Evolutionary conservation across 2,113 vertebrate species (phyloP), one percentile per base, ranked within the genome.

Genomic region (Tauraco erythrolophus): DNA sequence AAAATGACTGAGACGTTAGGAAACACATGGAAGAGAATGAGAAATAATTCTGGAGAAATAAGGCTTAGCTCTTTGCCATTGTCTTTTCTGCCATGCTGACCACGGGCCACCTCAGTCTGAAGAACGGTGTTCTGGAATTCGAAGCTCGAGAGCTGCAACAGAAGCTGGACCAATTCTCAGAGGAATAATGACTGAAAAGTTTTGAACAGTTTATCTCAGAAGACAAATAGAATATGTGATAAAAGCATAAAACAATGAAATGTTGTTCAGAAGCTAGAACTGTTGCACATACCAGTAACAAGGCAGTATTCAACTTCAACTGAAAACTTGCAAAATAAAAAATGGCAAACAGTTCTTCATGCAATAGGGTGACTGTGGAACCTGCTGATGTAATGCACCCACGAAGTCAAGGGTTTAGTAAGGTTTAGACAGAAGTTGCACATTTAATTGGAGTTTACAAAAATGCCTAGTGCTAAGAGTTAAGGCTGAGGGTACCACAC

Each of bases 311-410:
- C 31, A 79, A 33, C 12, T 58, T 50, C 33, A 81, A 60, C 4
- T 4, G 57, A 48, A 81, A 70, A 57, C 12, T 6, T 23, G 18
- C 33, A 57, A 48, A 60, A 61, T 10, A 17, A 81, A 74, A 80
- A 25, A 30, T 8, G 6, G 31, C 9, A 51, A 65, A 69, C 5
- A 18, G 24, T 33, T 30, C 11, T 16, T 61, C 28, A 18, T 1
- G 4, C 14, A 48, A 14, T 45, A 37, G 0, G 1, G 14, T 16
- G 41, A 39, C n/a, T 23, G 19, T 62, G 25, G 50, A 84, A 50
- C 0, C 4, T 62, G 30, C 35, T 3, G 14, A 46, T 2, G 3
- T 21, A 51, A 27, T 7, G 31, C 19, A 39, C 5, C 13, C 35
- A 22, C 23, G 5, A 82, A 65, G 17, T 33, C 31, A 88, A 78